phyloP scores from a whole-genome alignment of 2,113 vertebrate genomes.

The Gnathonemus longibarbis region DNA sequence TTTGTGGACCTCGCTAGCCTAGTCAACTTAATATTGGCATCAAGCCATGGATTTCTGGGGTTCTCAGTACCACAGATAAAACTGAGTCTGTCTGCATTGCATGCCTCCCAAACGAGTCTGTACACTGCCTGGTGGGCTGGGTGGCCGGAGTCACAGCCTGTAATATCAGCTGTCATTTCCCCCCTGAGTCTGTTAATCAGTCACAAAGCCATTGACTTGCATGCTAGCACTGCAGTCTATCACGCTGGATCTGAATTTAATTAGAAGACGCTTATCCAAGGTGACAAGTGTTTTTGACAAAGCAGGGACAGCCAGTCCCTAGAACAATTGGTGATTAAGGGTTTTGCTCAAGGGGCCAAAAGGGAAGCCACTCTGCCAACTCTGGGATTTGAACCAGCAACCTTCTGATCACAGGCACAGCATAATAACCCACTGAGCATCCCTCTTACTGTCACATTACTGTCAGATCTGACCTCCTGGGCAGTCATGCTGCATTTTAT shows the following conservation, averaged over 20 bases:
- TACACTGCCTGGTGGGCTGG: neutral
- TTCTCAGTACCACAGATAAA: neutral
- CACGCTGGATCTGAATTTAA: neutral
- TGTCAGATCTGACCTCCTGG: neutral
- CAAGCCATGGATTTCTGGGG: neutral
- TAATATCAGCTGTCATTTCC: neutral
- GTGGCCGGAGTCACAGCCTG: neutral
- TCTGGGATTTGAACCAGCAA: neutral
- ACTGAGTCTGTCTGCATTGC: neutral
- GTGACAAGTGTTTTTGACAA: neutral
- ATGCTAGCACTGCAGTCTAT: neutral
- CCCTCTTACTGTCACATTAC: neutral
- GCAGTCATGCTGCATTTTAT: neutral
- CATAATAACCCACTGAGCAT: neutral
- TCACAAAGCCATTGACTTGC: neutral
- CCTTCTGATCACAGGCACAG: neutral
- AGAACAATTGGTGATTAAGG: neutral
- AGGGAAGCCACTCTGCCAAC: neutral
- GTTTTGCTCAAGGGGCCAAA: neutral
- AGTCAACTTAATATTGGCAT: neutral
- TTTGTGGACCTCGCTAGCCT: neutral
- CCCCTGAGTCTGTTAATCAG: neutral
- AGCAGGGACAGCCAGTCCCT: neutral
- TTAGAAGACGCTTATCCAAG: neutral
- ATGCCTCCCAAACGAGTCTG: neutral